A percentile compares a stretch with the other conserved stretches of the same genome.
Evolutionary conservation across 2,113 vertebrate species (phyloP).

Genomic region (Xiphorhynchus elegans): DNA sequence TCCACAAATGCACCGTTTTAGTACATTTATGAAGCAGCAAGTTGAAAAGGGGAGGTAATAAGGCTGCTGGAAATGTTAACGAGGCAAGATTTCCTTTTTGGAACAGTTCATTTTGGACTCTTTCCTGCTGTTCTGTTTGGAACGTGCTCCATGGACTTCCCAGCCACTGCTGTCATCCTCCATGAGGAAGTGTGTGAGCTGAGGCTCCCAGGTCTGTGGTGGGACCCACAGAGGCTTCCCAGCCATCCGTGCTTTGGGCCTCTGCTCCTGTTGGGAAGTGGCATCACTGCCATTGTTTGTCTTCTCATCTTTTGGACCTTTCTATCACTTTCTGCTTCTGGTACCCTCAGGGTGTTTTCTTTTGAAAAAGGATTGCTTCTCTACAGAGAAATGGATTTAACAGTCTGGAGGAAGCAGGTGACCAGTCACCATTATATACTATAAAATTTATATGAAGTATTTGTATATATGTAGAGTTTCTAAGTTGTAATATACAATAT

Average conservation of each 20-base stretch:
- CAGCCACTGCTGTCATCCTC: fast-evolving
- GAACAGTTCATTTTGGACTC: background rate
- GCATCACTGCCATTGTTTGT: fast-evolving
- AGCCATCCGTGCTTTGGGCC: background rate
- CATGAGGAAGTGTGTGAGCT: fast-evolving
- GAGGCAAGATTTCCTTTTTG: background rate
- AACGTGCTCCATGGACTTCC: background rate
- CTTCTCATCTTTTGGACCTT: background rate
- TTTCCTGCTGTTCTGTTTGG: background rate
- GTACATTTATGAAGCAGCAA: background rate
- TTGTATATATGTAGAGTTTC: background rate
- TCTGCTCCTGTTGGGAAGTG: background rate
- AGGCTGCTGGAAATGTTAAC: background rate
- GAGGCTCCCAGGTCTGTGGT: background rate
- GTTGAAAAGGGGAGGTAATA: background rate
- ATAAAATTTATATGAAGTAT: background rate
- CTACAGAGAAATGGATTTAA: background rate
- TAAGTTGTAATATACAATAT: background rate
- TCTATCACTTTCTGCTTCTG: background rate
- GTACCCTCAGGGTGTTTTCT: background rate
- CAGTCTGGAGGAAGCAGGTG: background rate
- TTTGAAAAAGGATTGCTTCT: background rate
- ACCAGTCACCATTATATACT: background rate
- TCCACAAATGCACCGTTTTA: background rate
- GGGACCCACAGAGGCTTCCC: fast-evolving